Base-by-base conservation (phyloP, 2,113 vertebrate species). In the Chionis minor region DNA sequence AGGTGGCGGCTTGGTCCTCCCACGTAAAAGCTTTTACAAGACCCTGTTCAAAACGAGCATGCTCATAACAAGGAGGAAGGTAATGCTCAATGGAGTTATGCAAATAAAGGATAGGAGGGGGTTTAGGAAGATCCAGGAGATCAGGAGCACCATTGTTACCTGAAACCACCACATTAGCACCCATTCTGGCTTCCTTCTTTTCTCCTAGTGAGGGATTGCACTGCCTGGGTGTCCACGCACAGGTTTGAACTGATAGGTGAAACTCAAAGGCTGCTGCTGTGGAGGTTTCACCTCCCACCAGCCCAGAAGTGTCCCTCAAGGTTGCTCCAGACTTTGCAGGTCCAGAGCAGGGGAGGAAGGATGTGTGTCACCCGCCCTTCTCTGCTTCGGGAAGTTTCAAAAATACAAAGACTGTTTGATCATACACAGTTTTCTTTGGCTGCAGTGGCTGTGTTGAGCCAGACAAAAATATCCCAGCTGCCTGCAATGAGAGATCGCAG, bases 161-260 rank as follows among this genome's bases (percentile, higher is more conserved):
- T 15, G 8, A 83, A 83, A 16, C n/a, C 45, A 44, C 19, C 35
- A 23, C 17, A 1, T 0, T 32, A 49, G 4, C 38, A 38, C 30
- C n/a, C 28, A 3, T 27, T 30, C 33, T 23, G 19, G 24, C 38
- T 59, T 54, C 27, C 5, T 6, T 23, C 56, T 24, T 14, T 45
- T 11, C 35, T 51, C 47, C 79, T 33, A 14, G 12, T 15, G 65
- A 33, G 18, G 40, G 30, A 61, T 30, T 49, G 35, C 62, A 12
- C 55, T 0, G 0, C 8, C 66, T 49, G 35, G 8, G 12, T 6
- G 6, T 52, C 74, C 40, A 11, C 0, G 2, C 26, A 5, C 9
- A 19, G n/a, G 8, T 23, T 47, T 27, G 23, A 61, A 24, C 16
- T 12, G 47, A 14, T 42, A 23, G 35, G 10, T 40, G 73, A 28